A percentile compares a stretch with the other conserved stretches of the same genome.
Evolutionary conservation across 2,888 invertebrate genomes (phyloP).

Genomic region (Lypha dubia): DNA sequence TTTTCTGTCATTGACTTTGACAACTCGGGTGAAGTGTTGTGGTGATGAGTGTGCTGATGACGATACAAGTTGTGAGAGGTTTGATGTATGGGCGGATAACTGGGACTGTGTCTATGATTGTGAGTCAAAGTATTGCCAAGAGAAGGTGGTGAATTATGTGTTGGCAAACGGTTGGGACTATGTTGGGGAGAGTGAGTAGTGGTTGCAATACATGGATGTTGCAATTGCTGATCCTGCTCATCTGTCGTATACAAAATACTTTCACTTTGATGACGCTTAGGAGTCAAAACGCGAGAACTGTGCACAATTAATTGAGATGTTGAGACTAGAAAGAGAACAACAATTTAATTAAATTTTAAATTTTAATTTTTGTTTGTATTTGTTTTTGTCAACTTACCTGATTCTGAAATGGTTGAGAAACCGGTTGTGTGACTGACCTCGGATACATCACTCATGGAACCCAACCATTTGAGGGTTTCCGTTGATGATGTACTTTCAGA

Average conservation of each 20-base stretch:
- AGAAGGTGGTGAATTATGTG: conserved; percentile 26
- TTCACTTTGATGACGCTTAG: conserved; percentile 91
- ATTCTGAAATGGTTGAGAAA: conserved; percentile 83
- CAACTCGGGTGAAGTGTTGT: conserved; percentile 35
- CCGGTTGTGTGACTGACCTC: conserved; percentile 85
- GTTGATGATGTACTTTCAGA: conserved; percentile 85
- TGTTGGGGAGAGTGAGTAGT: conserved; percentile 55
- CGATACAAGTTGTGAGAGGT: conserved; percentile 77
- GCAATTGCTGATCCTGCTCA: conserved; percentile 77
- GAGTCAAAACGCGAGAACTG: conserved; percentile 90
- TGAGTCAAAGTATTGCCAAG: conserved; percentile 59
- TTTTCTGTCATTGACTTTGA: conserved; percentile 46
- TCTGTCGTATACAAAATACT: conserved; percentile 88
- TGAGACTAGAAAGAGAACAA: conserved; percentile 80
- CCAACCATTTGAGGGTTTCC: conserved; percentile 92
- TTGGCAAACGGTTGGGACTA: conserved; percentile 25
- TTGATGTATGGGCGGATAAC: conserved; percentile 80
- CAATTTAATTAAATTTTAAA: neutral
- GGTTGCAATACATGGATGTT: conserved; percentile 30
- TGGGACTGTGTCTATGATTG: conserved; percentile 81
- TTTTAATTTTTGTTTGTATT: too few relatives aligned
- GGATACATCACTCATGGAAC: conserved; percentile 89
- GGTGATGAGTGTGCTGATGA: conserved; percentile 74
- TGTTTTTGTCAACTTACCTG: conserved; percentile 79
- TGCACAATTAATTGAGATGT: conserved; percentile 88